phyloP scores from a whole-genome alignment of 2,113 vertebrate species.

The Tragulus kanchil region DNA sequence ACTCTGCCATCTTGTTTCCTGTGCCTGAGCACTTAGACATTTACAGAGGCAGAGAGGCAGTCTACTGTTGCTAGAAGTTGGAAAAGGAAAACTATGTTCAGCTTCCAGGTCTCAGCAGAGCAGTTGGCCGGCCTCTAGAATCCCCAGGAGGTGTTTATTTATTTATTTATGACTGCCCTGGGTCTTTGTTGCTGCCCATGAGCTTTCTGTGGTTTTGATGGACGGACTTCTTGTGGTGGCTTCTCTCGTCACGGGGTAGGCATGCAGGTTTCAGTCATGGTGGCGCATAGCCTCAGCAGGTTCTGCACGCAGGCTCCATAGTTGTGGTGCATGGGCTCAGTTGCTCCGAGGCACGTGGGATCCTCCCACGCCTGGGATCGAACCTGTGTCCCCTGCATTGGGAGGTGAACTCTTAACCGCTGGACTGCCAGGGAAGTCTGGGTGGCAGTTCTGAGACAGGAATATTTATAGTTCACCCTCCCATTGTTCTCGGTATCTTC shows the following conservation, averaged over 20 bases:
- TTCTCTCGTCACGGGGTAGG: background rate
- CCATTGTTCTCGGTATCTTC: constrained; percentile 35
- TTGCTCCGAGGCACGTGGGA: background rate
- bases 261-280: background rate
- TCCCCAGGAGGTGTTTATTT: background rate
- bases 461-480: background rate
- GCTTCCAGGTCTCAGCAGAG: background rate
- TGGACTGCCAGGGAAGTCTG: background rate
- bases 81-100: background rate
- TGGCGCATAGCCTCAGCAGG: background rate
- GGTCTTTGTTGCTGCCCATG: background rate
- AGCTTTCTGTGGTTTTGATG: background rate
- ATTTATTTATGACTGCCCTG: background rate
- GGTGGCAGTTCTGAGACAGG: background rate
- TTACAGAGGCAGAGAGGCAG: background rate
- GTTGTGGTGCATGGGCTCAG: background rate
- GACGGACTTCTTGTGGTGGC: rapidly evolving
- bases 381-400: background rate
- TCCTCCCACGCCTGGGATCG: background rate
- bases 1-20: too few relatives aligned
- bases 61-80: background rate
- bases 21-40: too few relatives aligned
- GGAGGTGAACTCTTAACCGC: background rate
- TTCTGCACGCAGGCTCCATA: background rate
- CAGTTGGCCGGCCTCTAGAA: background rate